These are phyloP conservation scores for Thunnus thynnus DNA, from an alignment of 2,113 vertebrate species.

Conservation along the genomic window DNA sequence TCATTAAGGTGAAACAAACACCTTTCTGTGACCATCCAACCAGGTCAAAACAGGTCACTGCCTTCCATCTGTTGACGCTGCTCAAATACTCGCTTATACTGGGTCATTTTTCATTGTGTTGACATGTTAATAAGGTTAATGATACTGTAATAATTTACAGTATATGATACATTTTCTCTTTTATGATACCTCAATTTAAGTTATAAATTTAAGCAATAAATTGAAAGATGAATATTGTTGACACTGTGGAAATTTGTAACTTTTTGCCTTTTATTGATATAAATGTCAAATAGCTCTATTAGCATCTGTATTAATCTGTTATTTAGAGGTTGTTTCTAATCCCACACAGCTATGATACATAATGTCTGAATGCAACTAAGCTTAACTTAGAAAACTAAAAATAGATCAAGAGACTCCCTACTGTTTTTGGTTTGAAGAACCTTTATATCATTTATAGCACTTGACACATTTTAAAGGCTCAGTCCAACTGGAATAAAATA, in stretches of 20 bases:
- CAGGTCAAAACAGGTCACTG: constrained; percentile 20
- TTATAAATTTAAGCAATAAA: neutral
- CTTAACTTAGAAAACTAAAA: constrained; percentile 9
- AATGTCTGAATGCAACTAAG: constrained; percentile 18
- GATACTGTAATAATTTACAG: neutral
- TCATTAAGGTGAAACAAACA: constrained; percentile 44
- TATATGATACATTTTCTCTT: neutral
- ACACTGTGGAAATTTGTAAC: neutral
- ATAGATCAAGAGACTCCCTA: neutral
- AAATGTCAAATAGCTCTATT: neutral
- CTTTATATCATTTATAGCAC: neutral
- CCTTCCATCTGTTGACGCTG: constrained; percentile 9
- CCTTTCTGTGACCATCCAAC: constrained; percentile 29
- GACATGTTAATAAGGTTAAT: neutral
- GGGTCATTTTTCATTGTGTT: neutral
- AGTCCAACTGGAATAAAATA: too few species aligned
- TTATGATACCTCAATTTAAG: neutral
- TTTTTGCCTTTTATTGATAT: neutral
- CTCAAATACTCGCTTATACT: neutral
- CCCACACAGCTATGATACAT: neutral
- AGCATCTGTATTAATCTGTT: neutral
- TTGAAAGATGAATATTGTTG: neutral
- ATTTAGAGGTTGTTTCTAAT: constrained; percentile 26
- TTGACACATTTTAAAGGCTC: too few species aligned
- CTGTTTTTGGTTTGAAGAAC: constrained; percentile 1